Percentiles rank a stretch among this genome's conserved stretches.
These are phyloP conservation scores for Drosophila pectinifera DNA, from an alignment of 1,140 invertebrate genomes.

Conservation along the genomic window DNA sequence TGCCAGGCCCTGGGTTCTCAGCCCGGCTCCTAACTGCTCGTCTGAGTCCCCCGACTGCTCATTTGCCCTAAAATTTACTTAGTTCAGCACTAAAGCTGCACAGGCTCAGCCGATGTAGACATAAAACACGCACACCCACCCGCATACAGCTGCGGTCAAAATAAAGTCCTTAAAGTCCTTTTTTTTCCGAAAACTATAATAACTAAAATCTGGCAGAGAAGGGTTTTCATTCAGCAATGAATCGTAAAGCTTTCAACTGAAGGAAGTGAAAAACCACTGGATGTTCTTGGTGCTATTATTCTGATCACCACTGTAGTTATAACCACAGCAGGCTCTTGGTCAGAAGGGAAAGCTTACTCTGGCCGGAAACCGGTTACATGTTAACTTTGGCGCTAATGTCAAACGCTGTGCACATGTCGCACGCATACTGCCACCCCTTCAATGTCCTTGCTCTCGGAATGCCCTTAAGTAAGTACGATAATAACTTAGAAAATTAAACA, in stretches of 20 bases:
- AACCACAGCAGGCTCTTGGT: conserved; percentile 22
- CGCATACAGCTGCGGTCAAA: conserved; percentile 6
- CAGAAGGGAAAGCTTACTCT: conserved; percentile 12
- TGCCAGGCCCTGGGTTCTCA: conserved; percentile 52
- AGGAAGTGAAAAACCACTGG: neutral
- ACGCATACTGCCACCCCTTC: conserved; percentile 50
- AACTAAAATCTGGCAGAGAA: neutral
- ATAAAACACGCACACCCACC: conserved; percentile 63
- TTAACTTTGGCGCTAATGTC: conserved; percentile 76
- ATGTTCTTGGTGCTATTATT: neutral
- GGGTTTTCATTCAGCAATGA: neutral
- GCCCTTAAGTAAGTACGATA: conserved; percentile 33
- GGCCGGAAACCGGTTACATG: conserved; percentile 52
- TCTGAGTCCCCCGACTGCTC: conserved; percentile 65
- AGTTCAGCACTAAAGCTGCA: conserved; percentile 77
- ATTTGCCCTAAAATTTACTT: conserved; percentile 77
- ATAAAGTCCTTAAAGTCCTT: neutral
- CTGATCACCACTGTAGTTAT: neutral
- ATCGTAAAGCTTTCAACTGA: neutral
- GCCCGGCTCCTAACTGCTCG: conserved; percentile 56
- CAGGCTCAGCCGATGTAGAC: conserved; percentile 71
- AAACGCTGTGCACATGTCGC: conserved; percentile 70
- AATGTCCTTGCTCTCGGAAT: conserved; percentile 22
- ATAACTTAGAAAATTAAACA: conserved; percentile 61
- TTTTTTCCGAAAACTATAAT: neutral